Evolutionary conservation across 2,888 invertebrate species (phyloP).

Genomic region (Candidula unifasciata): DNA sequence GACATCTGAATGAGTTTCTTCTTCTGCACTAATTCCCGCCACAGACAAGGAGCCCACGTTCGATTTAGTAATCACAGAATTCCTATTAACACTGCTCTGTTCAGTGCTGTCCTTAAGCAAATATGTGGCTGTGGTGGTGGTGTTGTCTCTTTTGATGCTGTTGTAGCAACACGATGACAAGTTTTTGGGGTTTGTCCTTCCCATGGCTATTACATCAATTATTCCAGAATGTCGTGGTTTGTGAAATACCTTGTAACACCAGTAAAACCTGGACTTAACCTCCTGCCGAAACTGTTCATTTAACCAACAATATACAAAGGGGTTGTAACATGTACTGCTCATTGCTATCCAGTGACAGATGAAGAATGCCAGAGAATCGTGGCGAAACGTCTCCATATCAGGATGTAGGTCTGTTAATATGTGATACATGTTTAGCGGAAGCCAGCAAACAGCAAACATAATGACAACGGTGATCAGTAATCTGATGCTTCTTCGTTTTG

Average conservation of each 20-base stretch:
- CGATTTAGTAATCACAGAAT: background rate
- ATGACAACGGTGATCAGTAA: constrained; percentile 79
- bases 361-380: constrained; percentile 77
- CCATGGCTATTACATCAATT: constrained; percentile 8
- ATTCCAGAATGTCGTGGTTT: constrained; percentile 5
- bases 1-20: constrained; percentile 14
- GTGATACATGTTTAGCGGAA: constrained; percentile 80
- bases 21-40: background rate
- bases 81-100: background rate
- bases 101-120: constrained; percentile 16
- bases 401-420: constrained; percentile 76
- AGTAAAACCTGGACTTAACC: constrained; percentile 71
- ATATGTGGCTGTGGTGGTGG: constrained; percentile 28
- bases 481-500: constrained; percentile 78
- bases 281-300: constrained; percentile 78
- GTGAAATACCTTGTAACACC: constrained; percentile 57
- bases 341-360: constrained; percentile 79
- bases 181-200: background rate
- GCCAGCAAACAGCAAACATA: constrained; percentile 79
- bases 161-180: constrained; percentile 13
- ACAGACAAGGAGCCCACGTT: background rate
- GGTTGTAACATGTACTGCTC: constrained; percentile 79
- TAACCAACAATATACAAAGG: constrained; percentile 80
- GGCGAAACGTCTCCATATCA: constrained; percentile 65
- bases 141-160: constrained; percentile 21